Evolutionary conservation across 2,888 invertebrate species (phyloP).

Genomic region (Gonocerus acuteangulatus): DNA sequence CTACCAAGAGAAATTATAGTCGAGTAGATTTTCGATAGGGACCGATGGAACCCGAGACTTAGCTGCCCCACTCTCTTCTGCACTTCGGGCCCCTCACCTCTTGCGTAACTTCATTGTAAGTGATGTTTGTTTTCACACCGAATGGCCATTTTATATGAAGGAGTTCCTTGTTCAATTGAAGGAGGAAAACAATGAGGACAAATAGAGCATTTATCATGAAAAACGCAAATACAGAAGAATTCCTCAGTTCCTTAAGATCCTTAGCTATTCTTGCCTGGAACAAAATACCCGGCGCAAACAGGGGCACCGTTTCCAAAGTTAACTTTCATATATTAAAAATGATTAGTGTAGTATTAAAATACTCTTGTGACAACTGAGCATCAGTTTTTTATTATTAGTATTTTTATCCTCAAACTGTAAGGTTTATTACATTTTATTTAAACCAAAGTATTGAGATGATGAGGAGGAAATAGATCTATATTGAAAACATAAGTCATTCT

Average conservation of each 20-base stretch:
- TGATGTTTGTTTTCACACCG: slow-evolving; percentile 87
- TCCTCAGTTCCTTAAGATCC: slow-evolving; percentile 88
- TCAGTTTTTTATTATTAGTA: too few relatives aligned
- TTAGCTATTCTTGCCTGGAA: slow-evolving; percentile 82
- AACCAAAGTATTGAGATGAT: too few relatives aligned
- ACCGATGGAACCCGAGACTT: slow-evolving; percentile 13
- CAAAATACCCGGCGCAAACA: slow-evolving; percentile 26
- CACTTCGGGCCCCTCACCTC: slow-evolving; percentile 60
- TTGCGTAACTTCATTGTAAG: slow-evolving; percentile 80
- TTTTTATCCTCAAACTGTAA: too few relatives aligned
- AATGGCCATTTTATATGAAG: slow-evolving; percentile 94
- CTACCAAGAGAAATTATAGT: too few relatives aligned
- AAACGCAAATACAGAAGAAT: slow-evolving; percentile 91
- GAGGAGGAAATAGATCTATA: too few relatives aligned
- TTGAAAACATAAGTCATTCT: too few relatives aligned
- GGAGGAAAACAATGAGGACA: slow-evolving; percentile 95
- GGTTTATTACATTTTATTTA: too few relatives aligned
- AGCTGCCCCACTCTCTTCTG: slow-evolving; percentile 17
- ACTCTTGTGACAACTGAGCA: too few relatives aligned
- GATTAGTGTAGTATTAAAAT: too few relatives aligned
- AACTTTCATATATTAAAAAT: neutral
- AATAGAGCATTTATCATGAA: slow-evolving; percentile 98
- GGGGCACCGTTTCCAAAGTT: slow-evolving; percentile 13
- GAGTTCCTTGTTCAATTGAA: slow-evolving; percentile 95
- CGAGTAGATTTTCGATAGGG: neutral